Evolutionary conservation across 2,888 invertebrate species (phyloP).

Genomic region (Argyresthia albistria): DNA sequence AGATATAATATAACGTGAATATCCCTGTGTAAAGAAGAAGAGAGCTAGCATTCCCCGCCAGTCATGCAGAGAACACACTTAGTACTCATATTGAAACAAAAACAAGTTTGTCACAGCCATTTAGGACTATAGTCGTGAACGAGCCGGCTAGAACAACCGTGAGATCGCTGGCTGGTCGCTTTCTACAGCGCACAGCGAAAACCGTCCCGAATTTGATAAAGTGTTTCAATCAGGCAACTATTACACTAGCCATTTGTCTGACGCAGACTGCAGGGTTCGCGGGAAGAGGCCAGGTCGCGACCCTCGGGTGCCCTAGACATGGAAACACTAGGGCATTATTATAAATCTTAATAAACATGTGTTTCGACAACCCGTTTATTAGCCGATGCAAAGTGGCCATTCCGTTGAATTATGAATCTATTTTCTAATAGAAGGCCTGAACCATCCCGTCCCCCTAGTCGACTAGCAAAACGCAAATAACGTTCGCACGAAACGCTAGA

Average conservation of each 20-base stretch:
- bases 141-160: not conserved
- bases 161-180: not conserved
- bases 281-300: constrained; percentile 3
- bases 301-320: not conserved
- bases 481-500: too few relatives aligned
- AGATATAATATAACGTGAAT: too few relatives aligned
- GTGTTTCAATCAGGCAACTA: constrained; percentile 8
- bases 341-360: constrained; percentile 5
- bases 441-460: too few relatives aligned
- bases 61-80: too few relatives aligned
- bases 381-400: too few relatives aligned
- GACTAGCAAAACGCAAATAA: too few relatives aligned
- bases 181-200: not conserved
- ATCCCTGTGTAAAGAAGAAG: too few relatives aligned
- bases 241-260: constrained; percentile 7
- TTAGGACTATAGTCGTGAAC: not conserved
- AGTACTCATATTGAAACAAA: too few relatives aligned
- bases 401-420: too few relatives aligned
- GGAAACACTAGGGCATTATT: not conserved
- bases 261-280: not conserved
- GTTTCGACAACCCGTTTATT: not conserved
- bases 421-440: too few relatives aligned
- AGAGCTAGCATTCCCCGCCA: too few relatives aligned
- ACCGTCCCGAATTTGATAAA: constrained; percentile 9
- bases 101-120: too few relatives aligned